Base-by-base conservation (phyloP, 1,140 invertebrate species). In the Yoshiicerus persimilis region DNA sequence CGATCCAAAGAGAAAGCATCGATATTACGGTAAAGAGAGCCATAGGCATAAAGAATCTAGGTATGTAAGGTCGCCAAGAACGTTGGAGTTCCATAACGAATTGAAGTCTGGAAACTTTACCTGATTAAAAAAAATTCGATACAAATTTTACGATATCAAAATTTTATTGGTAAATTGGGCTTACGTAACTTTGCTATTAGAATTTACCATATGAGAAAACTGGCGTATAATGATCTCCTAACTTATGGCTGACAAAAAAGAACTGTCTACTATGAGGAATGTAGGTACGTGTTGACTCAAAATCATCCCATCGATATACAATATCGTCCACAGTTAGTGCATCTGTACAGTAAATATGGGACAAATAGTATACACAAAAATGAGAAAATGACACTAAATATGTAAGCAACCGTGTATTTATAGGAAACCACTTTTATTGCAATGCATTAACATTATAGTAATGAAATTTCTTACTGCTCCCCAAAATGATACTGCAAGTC, bases 11-110 rank as follows among this genome's bases (percentile, higher is more conserved):
- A 1, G 86, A 56, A 30, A 77, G 41, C 2, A 87, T 34, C 4
- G 86, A 87, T 20, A 87, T 80, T 2, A 87, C 20, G 8, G 39
- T 75, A 23, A 87, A 87, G 10, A 87, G 38, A 1, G 66, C 86
- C 70, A 80, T 83, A 0, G 86, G 86, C 4, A 80, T 20, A 39
- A 47, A 87, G 34, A 83, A 87, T 34, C 86, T 20, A 1, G 75
- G 41, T 13, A 87, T 38, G 9, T 83, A 87, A 0, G 86, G 39
- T 56, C 38, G 41, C 86, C 86, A 87, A n/a, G 86, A 62, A 16
- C 86, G 70, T 87, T 87, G 86, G 16, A 87, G 25, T 32, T n/a
- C n/a, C 20, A 87, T 38, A 11, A 1, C n/a, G 30, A 30, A 75
- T 13, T 10, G 9, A n/a, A 87, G 3, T n/a, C 64, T 20, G n/a